phyloP scores from a whole-genome alignment of 2,113 vertebrate genomes.

The Ciconia stormi region DNA sequence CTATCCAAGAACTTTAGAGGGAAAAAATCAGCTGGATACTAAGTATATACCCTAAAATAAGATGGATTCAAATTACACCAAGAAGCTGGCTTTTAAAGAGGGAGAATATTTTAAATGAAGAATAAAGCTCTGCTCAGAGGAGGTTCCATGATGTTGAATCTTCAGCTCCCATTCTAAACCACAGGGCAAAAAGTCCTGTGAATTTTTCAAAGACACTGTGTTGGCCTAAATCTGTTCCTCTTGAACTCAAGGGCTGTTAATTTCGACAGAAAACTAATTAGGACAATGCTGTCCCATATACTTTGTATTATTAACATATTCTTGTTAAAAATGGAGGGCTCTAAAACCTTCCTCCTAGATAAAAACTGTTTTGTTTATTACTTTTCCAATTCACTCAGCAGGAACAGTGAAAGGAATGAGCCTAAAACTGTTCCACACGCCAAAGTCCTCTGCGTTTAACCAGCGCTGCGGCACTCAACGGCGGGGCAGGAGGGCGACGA shows the following conservation, averaged over 20 bases:
- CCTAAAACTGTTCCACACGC: neutral
- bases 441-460: neutral
- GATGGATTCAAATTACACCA: constrained; percentile 29
- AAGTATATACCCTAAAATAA: constrained; percentile 56
- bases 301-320: neutral
- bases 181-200: neutral
- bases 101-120: neutral
- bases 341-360: neutral
- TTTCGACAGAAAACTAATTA: constrained; percentile 53
- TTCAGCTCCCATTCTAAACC: constrained; percentile 1
- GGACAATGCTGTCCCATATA: constrained; percentile 38
- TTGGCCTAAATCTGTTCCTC: constrained; percentile 31
- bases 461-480: rapidly evolving
- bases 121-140: constrained; percentile 2
- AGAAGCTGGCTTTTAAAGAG: constrained; percentile 7
- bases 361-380: neutral
- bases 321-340: neutral
- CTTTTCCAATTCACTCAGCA: constrained; percentile 1
- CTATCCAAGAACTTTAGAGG: constrained; percentile 49
- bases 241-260: neutral
- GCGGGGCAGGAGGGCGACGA: neutral
- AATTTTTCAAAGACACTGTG: constrained; percentile 31
- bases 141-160: neutral
- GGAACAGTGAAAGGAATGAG: neutral
- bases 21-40: constrained; percentile 44